phyloP scores from a whole-genome alignment of 2,888 invertebrate genomes.

The Sepioteuthis lessoniana region DNA sequence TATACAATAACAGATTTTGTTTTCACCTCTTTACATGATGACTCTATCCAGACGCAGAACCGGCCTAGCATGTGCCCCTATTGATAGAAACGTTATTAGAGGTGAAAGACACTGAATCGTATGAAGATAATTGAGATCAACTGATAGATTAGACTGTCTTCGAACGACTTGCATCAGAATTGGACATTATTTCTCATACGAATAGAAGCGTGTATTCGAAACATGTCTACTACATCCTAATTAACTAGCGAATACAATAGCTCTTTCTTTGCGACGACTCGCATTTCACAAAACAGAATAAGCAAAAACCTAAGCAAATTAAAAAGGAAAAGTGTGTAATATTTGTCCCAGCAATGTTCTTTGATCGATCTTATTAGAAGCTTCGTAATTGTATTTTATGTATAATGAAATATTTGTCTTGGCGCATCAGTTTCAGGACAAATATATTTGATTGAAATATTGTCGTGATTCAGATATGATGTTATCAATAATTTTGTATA shows the following conservation, averaged over 20 bases:
- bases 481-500: not conserved
- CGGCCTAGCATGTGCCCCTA: not conserved
- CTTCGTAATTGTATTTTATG: not conserved
- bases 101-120: not conserved
- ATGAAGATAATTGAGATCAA: not conserved
- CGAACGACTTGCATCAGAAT: not conserved
- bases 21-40: not conserved
- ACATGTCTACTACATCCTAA: not conserved
- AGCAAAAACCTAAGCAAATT: not conserved
- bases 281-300: not conserved
- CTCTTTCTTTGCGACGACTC: not conserved
- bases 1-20: not conserved
- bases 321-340: too few species aligned
- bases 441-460: not conserved
- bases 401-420: not conserved
- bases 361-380: not conserved
- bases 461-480: not conserved
- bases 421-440: not conserved
- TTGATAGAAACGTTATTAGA: not conserved
- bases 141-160: not conserved
- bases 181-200: not conserved
- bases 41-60: not conserved
- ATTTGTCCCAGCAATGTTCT: not conserved
- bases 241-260: not conserved
- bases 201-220: not conserved